A percentile compares a stretch with the other conserved stretches of the same genome.
Evolutionary conservation across 2,888 invertebrate genomes (phyloP).

Genomic region (Drosophila paranaensis): DNA sequence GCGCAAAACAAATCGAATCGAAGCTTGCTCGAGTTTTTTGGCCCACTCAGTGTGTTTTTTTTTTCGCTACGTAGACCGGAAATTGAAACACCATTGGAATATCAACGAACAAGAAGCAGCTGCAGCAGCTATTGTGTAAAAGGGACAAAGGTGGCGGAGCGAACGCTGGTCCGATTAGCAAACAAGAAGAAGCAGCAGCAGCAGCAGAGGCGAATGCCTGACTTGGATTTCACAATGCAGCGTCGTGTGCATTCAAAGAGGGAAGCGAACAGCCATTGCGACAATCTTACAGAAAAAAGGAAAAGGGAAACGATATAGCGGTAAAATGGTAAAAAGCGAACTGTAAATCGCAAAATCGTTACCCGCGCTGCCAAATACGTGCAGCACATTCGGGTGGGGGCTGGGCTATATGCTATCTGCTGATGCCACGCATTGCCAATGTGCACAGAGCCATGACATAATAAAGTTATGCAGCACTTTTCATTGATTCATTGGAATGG

Average conservation of each 20-base stretch:
- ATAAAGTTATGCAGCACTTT: constrained; percentile 72
- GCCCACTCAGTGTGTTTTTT: not conserved
- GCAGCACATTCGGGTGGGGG: constrained; percentile 26
- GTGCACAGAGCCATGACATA: constrained; percentile 16
- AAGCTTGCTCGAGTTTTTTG: not conserved
- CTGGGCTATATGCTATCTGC: constrained; percentile 24
- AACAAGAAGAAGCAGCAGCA: constrained; percentile 47
- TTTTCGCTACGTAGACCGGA: constrained; percentile 39
- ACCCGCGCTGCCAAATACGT: constrained; percentile 43
- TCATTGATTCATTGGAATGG: constrained; percentile 68
- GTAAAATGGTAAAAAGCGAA: constrained; percentile 49
- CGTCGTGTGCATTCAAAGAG: constrained; percentile 52
- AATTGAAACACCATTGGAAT: constrained; percentile 67
- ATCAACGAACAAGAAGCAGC: constrained; percentile 42
- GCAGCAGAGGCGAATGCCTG: constrained; percentile 35
- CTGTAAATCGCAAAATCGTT: constrained; percentile 67
- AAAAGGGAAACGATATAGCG: constrained; percentile 9
- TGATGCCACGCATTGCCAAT: not conserved
- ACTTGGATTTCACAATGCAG: constrained; percentile 44
- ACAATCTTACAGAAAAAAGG: constrained; percentile 39
- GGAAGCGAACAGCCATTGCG: constrained; percentile 14
- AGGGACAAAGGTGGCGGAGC: not conserved
- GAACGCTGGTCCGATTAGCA: constrained; percentile 49
- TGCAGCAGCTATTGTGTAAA: not conserved
- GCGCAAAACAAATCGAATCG: constrained; percentile 30